A percentile compares a stretch with the other conserved stretches of the same genome.
phyloP scores from a whole-genome alignment of 2,888 invertebrate genomes.

The Apamea monoglypha region DNA sequence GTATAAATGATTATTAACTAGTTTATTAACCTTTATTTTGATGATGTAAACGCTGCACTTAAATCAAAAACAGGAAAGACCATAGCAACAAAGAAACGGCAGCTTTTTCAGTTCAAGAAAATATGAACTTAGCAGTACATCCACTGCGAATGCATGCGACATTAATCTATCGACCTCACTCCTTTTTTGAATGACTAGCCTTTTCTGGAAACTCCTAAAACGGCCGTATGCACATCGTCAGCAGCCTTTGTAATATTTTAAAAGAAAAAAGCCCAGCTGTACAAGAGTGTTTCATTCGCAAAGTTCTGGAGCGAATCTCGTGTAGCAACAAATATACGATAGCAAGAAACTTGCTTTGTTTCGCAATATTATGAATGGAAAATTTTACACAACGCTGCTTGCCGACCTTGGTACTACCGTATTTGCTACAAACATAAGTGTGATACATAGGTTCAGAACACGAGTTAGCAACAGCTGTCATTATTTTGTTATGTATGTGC shows the following conservation, averaged over 20 bases:
- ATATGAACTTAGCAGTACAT: neutral
- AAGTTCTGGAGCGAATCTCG: conserved; percentile 2
- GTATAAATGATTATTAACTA: neutral
- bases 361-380: conserved; percentile 43
- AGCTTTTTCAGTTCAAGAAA: neutral
- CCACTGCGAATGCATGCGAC: neutral
- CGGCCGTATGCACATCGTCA: neutral
- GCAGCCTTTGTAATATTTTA: neutral
- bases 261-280: neutral
- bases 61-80: neutral
- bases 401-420: conserved; percentile 47
- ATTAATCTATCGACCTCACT: neutral
- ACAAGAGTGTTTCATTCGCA: neutral
- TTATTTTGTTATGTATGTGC: conserved; percentile 15
- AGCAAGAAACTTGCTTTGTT: conserved; percentile 14
- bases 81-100: neutral
- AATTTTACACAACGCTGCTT: conserved; percentile 31
- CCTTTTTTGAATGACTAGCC: neutral
- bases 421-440: conserved; percentile 42
- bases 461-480: conserved; percentile 30
- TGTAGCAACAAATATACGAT: neutral
- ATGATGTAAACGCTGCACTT: neutral
- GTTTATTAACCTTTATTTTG: neutral
- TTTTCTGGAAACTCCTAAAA: conserved; percentile 14
- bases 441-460: conserved; percentile 19